Evolutionary conservation across 2,113 vertebrate species (phyloP).

Genomic region (Hypanus sabinus): DNA sequence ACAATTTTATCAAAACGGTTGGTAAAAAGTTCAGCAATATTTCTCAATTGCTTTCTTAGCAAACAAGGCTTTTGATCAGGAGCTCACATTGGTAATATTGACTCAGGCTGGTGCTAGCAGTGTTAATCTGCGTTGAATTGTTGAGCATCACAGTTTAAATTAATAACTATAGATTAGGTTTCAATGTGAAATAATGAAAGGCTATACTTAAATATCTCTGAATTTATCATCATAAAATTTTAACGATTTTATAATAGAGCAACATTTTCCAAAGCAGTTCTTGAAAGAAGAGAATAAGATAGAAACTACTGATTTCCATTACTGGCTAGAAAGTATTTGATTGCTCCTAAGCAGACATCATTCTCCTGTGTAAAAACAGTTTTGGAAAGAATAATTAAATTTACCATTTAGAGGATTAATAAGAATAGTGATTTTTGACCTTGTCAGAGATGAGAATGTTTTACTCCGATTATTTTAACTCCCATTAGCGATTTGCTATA

Average conservation of each 20-base stretch:
- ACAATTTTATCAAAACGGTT: background rate
- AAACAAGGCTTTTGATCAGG: background rate
- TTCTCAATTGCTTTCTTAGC: background rate
- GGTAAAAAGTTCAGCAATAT: background rate
- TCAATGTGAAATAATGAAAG: background rate
- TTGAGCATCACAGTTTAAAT: background rate
- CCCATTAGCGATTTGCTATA: background rate
- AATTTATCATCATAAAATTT: background rate
- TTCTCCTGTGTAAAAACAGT: background rate
- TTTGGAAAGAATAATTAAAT: background rate
- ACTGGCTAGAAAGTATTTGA: background rate
- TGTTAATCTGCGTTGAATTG: background rate
- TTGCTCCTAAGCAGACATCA: background rate
- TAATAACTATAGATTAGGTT: background rate
- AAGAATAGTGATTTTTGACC: background rate
- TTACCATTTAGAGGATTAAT: background rate
- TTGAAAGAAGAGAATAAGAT: background rate
- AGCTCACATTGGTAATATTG: background rate
- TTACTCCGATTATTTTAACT: background rate
- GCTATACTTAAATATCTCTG: background rate
- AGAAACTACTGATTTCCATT: background rate
- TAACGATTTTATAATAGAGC: background rate
- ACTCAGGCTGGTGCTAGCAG: background rate
- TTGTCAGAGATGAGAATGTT: background rate
- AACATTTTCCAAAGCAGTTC: constrained; percentile 23